Percentiles rank a stretch among this genome's conserved stretches.
Evolutionary conservation across 2,797 vertebrate species (phyloP).

Genomic region (Melanotaenia boesemani): DNA sequence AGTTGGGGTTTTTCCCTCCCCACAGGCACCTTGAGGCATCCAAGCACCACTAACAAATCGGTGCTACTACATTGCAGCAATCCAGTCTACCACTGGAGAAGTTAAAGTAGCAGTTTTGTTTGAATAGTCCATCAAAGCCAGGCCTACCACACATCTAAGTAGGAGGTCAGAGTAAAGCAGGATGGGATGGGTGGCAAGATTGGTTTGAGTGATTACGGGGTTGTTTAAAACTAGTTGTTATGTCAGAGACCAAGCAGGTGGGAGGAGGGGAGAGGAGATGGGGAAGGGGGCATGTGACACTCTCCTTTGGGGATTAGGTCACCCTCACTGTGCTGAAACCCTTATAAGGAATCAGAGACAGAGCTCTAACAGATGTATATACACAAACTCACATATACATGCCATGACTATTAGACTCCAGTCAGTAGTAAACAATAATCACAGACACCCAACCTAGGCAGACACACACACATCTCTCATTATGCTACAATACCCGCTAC

Average conservation of each 20-base stretch:
- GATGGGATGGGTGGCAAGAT: constrained; percentile 31
- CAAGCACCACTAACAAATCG: constrained; percentile 4
- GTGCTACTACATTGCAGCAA: constrained; percentile 6
- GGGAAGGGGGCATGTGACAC: constrained; percentile 77
- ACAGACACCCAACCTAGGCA: constrained; percentile 29
- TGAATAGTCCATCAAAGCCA: constrained; percentile 13
- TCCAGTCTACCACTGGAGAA: neutral
- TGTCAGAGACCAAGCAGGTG: constrained; percentile 81
- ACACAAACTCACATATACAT: constrained; percentile 32
- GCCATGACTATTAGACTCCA: constrained; percentile 34
- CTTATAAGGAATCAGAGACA: constrained; percentile 77
- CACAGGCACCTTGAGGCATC: neutral
- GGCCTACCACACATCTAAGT: constrained; percentile 13
- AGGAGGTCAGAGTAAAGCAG: constrained; percentile 23
- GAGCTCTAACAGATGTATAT: constrained; percentile 45
- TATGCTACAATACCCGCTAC: constrained; percentile 35
- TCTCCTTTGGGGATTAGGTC: constrained; percentile 75
- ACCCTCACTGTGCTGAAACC: constrained; percentile 72
- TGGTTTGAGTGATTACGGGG: constrained; percentile 27
- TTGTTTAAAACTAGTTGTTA: constrained; percentile 76
- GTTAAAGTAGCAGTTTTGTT: constrained; percentile 3
- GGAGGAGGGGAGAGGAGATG: constrained; percentile 46
- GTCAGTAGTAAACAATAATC: constrained; percentile 68
- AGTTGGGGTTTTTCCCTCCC: constrained; percentile 19
- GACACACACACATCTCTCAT: constrained; percentile 34